phyloP scores from a whole-genome alignment of 2,797 vertebrate species.

The Chiloscyllium punctatum region DNA sequence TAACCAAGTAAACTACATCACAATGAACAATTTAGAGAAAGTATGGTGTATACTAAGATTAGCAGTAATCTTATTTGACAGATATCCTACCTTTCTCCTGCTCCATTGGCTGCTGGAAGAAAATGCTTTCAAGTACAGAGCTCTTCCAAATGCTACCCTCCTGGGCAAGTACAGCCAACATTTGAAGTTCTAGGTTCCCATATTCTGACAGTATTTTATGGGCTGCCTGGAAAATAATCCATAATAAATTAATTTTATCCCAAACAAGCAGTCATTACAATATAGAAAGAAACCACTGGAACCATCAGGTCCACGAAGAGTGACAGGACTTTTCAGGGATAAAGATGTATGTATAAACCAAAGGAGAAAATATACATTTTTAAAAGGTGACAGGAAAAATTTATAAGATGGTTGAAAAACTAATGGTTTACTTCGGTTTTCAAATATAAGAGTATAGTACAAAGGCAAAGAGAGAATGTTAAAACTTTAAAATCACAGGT shows the following conservation, averaged over 20 bases:
- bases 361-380: neutral
- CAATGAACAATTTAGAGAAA: neutral
- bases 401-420: no score
- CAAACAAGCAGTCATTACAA: no score
- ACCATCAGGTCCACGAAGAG: neutral
- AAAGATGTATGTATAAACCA: neutral
- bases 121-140: slow-evolving; percentile 66
- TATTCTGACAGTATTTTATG: slow-evolving; percentile 73
- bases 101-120: slow-evolving; percentile 64
- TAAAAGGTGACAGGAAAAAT: no score
- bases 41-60: neutral
- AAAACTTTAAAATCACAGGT: no score
- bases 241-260: slow-evolving; percentile 12
- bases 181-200: slow-evolving; percentile 69
- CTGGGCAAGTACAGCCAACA: slow-evolving; percentile 68
- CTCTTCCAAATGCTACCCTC: slow-evolving; percentile 79
- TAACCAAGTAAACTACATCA: neutral
- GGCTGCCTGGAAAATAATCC: slow-evolving; percentile 59
- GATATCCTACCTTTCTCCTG: slow-evolving; percentile 67
- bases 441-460: no score
- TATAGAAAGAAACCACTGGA: neutral
- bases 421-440: no score
- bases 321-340: neutral
- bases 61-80: slow-evolving; percentile 2
- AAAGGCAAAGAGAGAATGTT: no score